A percentile compares a stretch with the other conserved stretches of the same genome.
phyloP scores from a whole-genome alignment of 2,113 vertebrate species.

The Meles meles region DNA sequence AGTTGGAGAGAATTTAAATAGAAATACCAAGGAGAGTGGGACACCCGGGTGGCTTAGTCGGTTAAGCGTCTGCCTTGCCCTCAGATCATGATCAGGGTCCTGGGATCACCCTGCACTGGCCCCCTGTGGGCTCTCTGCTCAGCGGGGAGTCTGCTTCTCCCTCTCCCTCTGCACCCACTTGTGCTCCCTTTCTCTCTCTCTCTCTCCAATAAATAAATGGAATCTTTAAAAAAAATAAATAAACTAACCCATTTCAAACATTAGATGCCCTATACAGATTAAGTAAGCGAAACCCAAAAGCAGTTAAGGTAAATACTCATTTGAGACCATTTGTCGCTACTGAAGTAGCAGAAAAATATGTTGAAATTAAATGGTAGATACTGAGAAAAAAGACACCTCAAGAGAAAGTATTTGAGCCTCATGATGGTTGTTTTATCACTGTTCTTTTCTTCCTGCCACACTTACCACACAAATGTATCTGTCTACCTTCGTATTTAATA shows the following conservation, averaged over 20 bases:
- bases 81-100: neutral
- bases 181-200: neutral
- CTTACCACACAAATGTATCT: neutral
- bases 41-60: neutral
- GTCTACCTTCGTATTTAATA: slow-evolving; percentile 32
- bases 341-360: neutral
- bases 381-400: neutral
- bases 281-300: neutral
- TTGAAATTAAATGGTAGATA: neutral
- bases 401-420: neutral
- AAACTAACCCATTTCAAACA: neutral
- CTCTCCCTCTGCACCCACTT: neutral
- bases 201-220: neutral
- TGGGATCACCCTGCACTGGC: neutral
- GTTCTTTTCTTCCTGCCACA: slow-evolving; percentile 1
- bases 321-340: neutral
- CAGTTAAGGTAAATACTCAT: neutral
- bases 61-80: neutral
- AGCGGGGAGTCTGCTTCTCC: neutral
- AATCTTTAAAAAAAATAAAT: neutral
- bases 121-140: neutral
- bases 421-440: neutral
- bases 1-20: no score
- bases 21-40: no score
- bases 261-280: neutral